Base-by-base conservation (phyloP, 92 coral and sea anemone species). In the Isaurus tuberculatus region DNA sequence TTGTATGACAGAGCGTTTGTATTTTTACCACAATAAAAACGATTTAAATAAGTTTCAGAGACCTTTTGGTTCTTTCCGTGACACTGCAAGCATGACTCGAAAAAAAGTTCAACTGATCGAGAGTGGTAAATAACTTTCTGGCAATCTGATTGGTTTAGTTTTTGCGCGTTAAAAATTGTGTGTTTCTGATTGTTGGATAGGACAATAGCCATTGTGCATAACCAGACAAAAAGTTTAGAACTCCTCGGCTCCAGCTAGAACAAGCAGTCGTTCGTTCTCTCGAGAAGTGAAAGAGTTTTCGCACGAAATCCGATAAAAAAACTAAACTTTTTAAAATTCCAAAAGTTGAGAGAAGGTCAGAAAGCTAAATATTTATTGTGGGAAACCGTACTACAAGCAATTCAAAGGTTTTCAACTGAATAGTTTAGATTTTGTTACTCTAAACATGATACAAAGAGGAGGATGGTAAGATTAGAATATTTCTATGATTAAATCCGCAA, bases 301-400 rank as follows among this genome's bases (percentile, higher is more conserved):
- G 46, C 46, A 40, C 46, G 46, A 40, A 40, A 40, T 40, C 46
- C 0, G 46, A 40, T 40, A 40, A 40, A 40, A 40, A 40, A n/a
- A n/a, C 55, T 11, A 51, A 51, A 51, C 60, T 51, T 14, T 14
- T 15, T 51, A 14, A 51, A 51, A 5, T 51, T 51, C 60, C 60
- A 51, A 51, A 51, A 51, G 60, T 14, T 4, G 60, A 51, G 23
- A 51, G 60, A 51, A 51, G 60, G 23, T 5, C 60, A 51, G 55
- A 48, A 51, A 51, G 60, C 60, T 51, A 51, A 51, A 51, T 51
- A 51, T 51, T 51, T 51, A 51, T 51, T 51, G 60, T 51, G 60
- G 22, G 46, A 44, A 44, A 44, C 51, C 14, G 51, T 44, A 44
- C 11, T 44, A 1, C 51, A 44, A 44, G 51, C 51, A 44, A 44